A percentile compares a stretch with the other conserved stretches of the same genome.
Conservation (phyloP, 2,113 vertebrate species). For the Sclerurus mexicanus region DNA sequence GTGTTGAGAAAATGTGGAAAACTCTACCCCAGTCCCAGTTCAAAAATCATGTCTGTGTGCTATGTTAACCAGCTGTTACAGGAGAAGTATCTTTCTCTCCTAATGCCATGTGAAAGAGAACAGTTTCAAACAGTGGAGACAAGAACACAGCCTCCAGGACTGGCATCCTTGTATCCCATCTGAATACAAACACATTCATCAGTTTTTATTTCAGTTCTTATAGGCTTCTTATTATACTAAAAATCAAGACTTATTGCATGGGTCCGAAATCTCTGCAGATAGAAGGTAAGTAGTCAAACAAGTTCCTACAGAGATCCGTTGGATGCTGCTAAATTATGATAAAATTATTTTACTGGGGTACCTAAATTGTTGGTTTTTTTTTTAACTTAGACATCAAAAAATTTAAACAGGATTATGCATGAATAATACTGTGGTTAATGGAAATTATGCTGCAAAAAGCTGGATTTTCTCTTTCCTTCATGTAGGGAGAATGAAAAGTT, state of each 20-base stretch:
- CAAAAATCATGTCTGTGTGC: neutral
- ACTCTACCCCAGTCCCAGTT: neutral
- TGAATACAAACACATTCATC: neutral
- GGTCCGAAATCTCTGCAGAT: neutral
- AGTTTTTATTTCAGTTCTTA: neutral
- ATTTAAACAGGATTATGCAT: neutral
- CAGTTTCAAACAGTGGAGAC: neutral
- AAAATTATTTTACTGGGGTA: neutral
- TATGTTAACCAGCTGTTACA: neutral
- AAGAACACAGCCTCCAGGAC: neutral
- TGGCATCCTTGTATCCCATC: neutral
- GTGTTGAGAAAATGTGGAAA: neutral
- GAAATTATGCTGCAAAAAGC: neutral
- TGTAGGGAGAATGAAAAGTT: neutral
- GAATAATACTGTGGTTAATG: neutral
- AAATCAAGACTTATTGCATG: neutral
- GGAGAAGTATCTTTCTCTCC: neutral
- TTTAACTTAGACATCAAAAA: neutral
- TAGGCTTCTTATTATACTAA: neutral
- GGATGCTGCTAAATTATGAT: neutral
- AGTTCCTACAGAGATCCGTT: neutral
- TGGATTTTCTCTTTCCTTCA: neutral
- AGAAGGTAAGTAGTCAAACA: neutral
- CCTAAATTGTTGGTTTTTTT: neutral
- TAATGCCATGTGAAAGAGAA: neutral